Base-by-base conservation (phyloP, 2,888 invertebrate species). In the Temnothorax ravouxi region DNA sequence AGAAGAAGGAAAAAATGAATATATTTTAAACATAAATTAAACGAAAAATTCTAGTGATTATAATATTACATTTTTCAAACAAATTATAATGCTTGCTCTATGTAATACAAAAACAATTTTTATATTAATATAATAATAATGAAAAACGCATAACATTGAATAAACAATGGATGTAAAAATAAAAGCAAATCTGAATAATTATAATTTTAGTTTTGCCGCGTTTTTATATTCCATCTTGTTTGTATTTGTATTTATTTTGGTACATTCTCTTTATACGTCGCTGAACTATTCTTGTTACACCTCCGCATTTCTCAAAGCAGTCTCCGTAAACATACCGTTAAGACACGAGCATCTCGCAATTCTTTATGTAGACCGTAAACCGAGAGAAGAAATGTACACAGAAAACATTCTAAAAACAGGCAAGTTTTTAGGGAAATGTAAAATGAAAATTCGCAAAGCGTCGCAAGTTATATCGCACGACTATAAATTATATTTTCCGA, bases 401-500 rank as follows among this genome's bases (percentile, higher is more conserved):
- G 15, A 69, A 54, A 54, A 29, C n/a, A 34, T 29, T 29, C 6
- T 21, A 18, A 54, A 77, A 41, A 41, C 29, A 1, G 3, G 41
- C 21, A 34, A 41, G 9, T n/a, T 67, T 77, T 77, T 29, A 66
- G 2, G 21, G 25, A 44, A 29, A 54, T 25, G 15, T 52, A 38
- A 72, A 72, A 64, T 41, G 47, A 59, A 13, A 71, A 21, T 47
- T 56, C 9, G 47, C 34, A 34, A 47, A 72, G 34, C 52, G 18
- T 34, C 8, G 47, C 61, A 61, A 47, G 76, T 64, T 50, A 25
- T n/a, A 34, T 66, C 29, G 41, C 13, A 38, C 15, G 25, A 34
- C 18, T 25, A 80, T 80, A 80, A 80, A 80, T 80, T 72, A 56
- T 54, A 47, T 38, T 80, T 72, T 59, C 72, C 47, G 34, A 72